Base-by-base conservation (phyloP, 1,140 invertebrate genomes). In the Neodiprion lecontei region DNA sequence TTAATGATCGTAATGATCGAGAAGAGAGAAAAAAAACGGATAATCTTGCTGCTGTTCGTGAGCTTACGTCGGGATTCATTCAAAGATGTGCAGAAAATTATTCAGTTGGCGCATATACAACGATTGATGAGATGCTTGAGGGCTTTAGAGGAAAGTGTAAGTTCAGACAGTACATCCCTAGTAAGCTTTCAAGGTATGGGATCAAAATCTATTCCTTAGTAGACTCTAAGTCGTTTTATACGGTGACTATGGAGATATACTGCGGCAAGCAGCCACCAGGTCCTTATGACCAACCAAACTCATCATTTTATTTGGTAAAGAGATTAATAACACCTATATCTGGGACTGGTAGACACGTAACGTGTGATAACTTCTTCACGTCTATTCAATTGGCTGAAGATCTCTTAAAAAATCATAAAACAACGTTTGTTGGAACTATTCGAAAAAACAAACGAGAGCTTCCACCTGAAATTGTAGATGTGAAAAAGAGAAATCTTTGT, bases 141-240 rank as follows among this genome's bases (percentile, higher is more conserved):
- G 74, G 73, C 9, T 89, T 88, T 76, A 40, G 84, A 70, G 88
- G 86, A 61, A 72, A 81, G 12, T 88, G 87, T 79, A 47, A 40
- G 21, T 88, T 89, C 73, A 65, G 80, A 28, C 85, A 86, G 75
- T 88, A 86, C 74, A 87, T 90, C 17, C 86, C 79, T 12, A 68
- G 66, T 21, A 81, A 80, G 61, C 78, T 79, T 23, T 48, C 67
- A n/a, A 77, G 76, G 49, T 82, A 88, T 85, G 82, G 86, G 77
- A 77, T 87, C 21, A 88, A 87, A 77, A 74, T 80, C 0, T 79
- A 74, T 78, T 72, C 78, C 17, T 65, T 81, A 21, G 74, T 74
- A 17, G 79, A 82, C 73, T 68, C 75, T 50, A 75, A 76, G 61
- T 78, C 49, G 21, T 72, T 65, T 73, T 78, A 77, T 65, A 71